Evolutionary conservation across 2,797 vertebrate species (phyloP).

Genomic region (Anabas testudineus): DNA sequence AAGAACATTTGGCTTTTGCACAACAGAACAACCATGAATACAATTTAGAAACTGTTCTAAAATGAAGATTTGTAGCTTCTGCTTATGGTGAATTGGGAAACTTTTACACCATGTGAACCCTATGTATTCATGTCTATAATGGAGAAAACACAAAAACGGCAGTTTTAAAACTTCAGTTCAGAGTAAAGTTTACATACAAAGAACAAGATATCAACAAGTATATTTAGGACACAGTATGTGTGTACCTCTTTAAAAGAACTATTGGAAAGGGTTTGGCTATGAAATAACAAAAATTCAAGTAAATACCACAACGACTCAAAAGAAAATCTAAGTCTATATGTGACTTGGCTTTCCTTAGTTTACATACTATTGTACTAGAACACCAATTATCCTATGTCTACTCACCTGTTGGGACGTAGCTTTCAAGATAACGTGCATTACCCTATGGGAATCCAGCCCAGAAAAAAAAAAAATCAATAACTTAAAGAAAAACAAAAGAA

Average conservation of each 20-base stretch:
- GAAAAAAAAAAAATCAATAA: constrained; percentile 79
- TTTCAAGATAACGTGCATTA: constrained; percentile 70
- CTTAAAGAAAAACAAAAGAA: constrained; percentile 73
- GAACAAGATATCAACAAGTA: constrained; percentile 57
- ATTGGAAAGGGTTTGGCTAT: constrained; percentile 71
- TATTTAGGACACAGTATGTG: constrained; percentile 69
- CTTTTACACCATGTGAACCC: constrained; percentile 50
- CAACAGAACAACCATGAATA: constrained; percentile 62
- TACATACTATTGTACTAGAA: constrained; percentile 68
- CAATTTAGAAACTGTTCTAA: constrained; percentile 58
- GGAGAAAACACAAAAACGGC: constrained; percentile 41
- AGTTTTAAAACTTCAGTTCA: constrained; percentile 58
- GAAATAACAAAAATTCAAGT: constrained; percentile 80
- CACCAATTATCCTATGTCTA: constrained; percentile 71
- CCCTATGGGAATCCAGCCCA: constrained; percentile 86
- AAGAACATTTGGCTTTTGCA: constrained; percentile 69
- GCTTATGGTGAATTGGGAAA: constrained; percentile 32
- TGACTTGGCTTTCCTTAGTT: constrained; percentile 72
- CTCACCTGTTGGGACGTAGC: constrained; percentile 72
- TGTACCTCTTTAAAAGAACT: constrained; percentile 73
- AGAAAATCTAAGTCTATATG: constrained; percentile 59
- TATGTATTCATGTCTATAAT: constrained; percentile 26
- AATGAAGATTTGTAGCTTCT: constrained; percentile 56
- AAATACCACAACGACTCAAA: constrained; percentile 69
- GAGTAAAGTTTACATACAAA: constrained; percentile 55